Conservation (phyloP, 2,797 vertebrate genomes). For the Sorex maritimensis region DNA sequence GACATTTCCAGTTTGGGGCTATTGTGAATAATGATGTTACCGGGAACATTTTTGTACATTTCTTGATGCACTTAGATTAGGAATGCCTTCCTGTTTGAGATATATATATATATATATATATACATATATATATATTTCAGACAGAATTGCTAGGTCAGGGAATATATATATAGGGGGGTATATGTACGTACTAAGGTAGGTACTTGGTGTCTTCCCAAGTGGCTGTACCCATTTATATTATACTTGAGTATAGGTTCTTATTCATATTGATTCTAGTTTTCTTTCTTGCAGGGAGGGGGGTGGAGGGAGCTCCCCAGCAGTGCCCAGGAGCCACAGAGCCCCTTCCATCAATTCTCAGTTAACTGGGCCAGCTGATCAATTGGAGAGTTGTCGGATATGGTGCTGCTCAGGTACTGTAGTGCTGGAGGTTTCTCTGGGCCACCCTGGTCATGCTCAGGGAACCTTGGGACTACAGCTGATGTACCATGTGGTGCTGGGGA, state of each 20-base stretch:
- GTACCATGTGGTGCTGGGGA: no score
- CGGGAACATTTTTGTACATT: neutral
- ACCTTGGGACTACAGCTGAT: no score
- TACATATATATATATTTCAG: neutral
- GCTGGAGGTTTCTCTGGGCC: neutral
- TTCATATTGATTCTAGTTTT: neutral
- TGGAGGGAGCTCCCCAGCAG: no score
- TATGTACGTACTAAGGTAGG: neutral
- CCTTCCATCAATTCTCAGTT: no score
- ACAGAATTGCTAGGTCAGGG: neutral
- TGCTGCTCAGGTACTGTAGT: neutral
- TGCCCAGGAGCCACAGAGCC: no score
- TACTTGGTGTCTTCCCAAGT: slow-evolving; percentile 43
- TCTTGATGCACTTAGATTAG: neutral
- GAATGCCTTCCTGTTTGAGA: neutral
- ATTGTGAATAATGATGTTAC: neutral
- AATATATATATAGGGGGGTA: neutral
- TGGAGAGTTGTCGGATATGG: neutral
- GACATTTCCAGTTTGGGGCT: slow-evolving; percentile 1
- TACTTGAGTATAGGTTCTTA: slow-evolving; percentile 47
- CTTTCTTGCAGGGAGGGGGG: neutral
- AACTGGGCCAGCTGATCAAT: neutral
- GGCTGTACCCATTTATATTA: neutral
- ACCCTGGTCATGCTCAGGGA: no score
- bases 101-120: rapidly evolving